Evolutionary conservation across 2,113 vertebrate genomes (phyloP), one percentile per base, ranked within the genome.

Genomic region (Daubentonia madagascariensis): DNA sequence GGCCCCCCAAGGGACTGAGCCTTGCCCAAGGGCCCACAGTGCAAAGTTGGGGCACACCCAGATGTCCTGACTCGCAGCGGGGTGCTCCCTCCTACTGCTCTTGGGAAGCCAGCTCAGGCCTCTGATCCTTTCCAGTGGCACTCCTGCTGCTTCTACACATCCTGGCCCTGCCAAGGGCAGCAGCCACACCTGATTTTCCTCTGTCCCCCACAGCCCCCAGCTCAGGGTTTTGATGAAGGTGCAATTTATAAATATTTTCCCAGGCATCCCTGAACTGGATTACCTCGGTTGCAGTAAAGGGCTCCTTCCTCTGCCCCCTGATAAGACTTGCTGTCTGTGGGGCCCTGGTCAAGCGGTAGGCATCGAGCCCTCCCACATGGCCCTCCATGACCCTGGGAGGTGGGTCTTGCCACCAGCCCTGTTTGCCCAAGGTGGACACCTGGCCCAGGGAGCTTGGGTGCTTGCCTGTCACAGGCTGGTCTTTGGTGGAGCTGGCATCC

Each of bases 1-100:
- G 57, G 48, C 57, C 52, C 12, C 0, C 3, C 40, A 40, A 16
- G 8, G 23, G 25, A 16, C 22, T 0, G 1, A 30, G 18, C 18
- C 25, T 28, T 25, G 61, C 75, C 52, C 8, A 5, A 22, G 17
- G 52, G 70, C 35, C 6, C 8, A 43, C 16, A 0, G 72, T 1
- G 2, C 65, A 30, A 11, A 37, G 32, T 17, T 40, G 35, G 35
- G 11, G n/a, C 14, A 30, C 22, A 3, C n/a, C 63, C 68, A 37
- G 23, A 0, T 11, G 22, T 48, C 32, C 57, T 18, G 43, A 70
- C 32, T 5, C 22, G 37, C 0, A 1, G 23, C 25, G 17, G 20
- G 61, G 52, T 40, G 48, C 2, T 45, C 20, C 28, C 30, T 16
- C 18, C 50, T 18, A 20, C 72, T 6, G 13, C 28, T 8, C 61